These are phyloP conservation scores for Chaenodraco wilsoni DNA, from an alignment of 2,797 vertebrate genomes.

Conservation along the genomic window DNA sequence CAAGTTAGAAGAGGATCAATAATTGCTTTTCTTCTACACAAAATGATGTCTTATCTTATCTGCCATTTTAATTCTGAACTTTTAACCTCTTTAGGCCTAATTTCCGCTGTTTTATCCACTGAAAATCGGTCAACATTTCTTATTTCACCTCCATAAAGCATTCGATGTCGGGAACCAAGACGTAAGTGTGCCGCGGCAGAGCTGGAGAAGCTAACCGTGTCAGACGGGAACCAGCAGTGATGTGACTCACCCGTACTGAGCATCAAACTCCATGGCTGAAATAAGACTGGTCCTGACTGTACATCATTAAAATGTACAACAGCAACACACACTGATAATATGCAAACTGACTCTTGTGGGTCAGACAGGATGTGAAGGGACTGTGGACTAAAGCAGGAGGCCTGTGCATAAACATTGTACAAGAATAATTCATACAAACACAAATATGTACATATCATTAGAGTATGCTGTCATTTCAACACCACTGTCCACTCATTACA, in stretches of 20 bases:
- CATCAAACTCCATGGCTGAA: slow-evolving; percentile 29
- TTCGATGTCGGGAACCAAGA: too few species aligned
- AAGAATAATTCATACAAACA: slow-evolving; percentile 28
- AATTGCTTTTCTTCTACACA: background rate
- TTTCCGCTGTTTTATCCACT: background rate
- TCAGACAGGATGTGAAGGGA: slow-evolving; percentile 25
- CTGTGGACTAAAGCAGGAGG: slow-evolving; percentile 31
- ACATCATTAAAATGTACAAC: slow-evolving; percentile 31
- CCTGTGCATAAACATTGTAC: slow-evolving; percentile 29
- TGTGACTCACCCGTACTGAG: slow-evolving; percentile 58
- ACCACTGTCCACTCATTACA: slow-evolving; percentile 26
- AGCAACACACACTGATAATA: slow-evolving; percentile 20
- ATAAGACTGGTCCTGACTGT: slow-evolving; percentile 43
- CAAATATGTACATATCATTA: slow-evolving; percentile 22
- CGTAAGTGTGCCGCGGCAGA: background rate
- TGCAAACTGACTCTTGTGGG: slow-evolving; percentile 26
- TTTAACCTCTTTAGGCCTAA: background rate
- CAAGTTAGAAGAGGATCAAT: background rate
- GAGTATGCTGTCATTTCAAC: slow-evolving; percentile 12
- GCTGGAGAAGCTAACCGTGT: slow-evolving; percentile 34
- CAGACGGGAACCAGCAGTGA: slow-evolving; percentile 53
- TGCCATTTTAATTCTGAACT: background rate
- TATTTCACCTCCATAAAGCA: background rate
- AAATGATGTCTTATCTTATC: background rate
- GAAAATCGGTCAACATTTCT: background rate